A percentile compares a stretch with the other conserved stretches of the same genome.
These are phyloP conservation scores for Cinara cedri DNA, from an alignment of 2,888 invertebrate species.

Conservation along the genomic window DNA sequence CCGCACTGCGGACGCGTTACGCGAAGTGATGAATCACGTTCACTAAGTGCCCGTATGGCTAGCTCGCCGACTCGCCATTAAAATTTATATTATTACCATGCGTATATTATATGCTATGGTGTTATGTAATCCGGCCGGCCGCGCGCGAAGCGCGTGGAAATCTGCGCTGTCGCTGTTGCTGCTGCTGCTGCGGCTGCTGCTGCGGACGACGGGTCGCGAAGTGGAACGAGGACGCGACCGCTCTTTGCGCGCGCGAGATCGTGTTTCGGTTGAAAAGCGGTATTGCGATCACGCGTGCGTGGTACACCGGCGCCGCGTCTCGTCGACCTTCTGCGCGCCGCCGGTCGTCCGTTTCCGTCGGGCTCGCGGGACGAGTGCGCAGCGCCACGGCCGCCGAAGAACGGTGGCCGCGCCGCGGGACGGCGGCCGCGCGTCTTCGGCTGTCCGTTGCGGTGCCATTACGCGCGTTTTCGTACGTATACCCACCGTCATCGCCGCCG, in stretches of 20 bases:
- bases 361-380: background rate
- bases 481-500: background rate
- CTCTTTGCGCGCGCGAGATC: conserved; percentile 20
- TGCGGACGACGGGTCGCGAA: conserved; percentile 20
- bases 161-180: background rate
- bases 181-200: background rate
- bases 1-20: no score
- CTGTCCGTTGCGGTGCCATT: background rate
- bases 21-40: no score
- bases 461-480: background rate
- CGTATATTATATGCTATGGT: no score
- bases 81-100: no score
- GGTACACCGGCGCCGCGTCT: background rate
- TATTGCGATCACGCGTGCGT: background rate
- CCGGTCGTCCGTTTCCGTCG: background rate
- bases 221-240: conserved; percentile 49
- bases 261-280: conserved; percentile 16
- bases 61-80: no score
- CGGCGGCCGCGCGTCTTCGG: background rate
- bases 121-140: background rate
- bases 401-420: background rate
- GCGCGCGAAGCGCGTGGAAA: background rate
- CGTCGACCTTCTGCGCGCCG: conserved; percentile 11
- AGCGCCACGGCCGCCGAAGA: background rate
- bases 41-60: no score